Evolutionary conservation across 2,797 vertebrate species (phyloP), one percentile per base, ranked within the genome.

Genomic region (Tiaroga cobitis): DNA sequence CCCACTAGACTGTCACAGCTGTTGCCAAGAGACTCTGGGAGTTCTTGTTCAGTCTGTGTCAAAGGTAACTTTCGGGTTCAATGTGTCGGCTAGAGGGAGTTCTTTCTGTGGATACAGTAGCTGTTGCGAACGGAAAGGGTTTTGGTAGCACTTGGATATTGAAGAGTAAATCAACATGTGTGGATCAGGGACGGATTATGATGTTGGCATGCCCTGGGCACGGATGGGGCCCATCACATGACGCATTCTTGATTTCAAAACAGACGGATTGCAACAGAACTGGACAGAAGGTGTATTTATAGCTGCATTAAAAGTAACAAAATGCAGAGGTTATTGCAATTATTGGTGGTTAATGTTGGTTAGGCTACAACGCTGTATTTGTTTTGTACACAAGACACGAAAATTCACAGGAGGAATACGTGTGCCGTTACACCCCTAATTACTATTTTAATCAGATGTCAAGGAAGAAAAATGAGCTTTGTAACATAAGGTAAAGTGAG

Each of bases 171-270:
- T 67, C 82, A 76, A 49, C 72, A 67, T 19, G 32, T 83, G 76
- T 54, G 69, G 56, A 80, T 85, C 37, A 80, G 26, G 19, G 77
- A 65, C 5, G 19, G 77, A 80, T 80, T 80, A 80, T 24, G 77
- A 49, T 65, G 77, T 67, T 80, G 61, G 76, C 76, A 78, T 21
- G 37, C 54, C 39, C 56, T 78, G 76, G 76, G 76, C 76, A 78
- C 15, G 54, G 54, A 61, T 61, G 75, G 54, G 37, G 51, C 59
- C 26, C 34, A 19, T 67, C 9, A 78, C 37, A 78, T 56, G 77
- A 80, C 26, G 5, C 8, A 41, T 46, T 63, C 77, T 49, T 46
- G 77, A 61, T 67, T 21, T 65, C 61, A 63, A 39, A 63, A 49
- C 61, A 80, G 41, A 67, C 18, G 11, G 61, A 80, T 26, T 29